Evolutionary conservation across 2,888 invertebrate species (phyloP).

Genomic region (Epistrophe eligans): DNA sequence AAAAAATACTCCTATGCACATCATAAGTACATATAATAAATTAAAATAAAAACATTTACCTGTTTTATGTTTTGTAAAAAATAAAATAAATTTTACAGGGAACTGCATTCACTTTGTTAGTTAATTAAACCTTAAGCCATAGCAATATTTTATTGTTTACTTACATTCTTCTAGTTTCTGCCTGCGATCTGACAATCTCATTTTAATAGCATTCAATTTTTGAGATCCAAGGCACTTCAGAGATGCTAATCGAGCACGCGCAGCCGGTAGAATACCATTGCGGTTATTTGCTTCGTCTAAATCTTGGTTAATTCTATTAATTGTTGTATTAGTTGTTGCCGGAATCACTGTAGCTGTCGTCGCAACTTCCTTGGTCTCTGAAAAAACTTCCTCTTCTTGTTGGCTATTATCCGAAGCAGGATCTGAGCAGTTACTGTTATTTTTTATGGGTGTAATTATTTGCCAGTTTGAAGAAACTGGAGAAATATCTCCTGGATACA

Average conservation of each 20-base stretch:
- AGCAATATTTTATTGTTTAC: slow-evolving; percentile 68
- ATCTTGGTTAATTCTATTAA: slow-evolving; percentile 63
- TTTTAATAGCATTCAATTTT: slow-evolving; percentile 87
- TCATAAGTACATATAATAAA: neutral
- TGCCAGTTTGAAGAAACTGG: slow-evolving; percentile 81
- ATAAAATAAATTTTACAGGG: neutral
- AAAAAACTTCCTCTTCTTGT: slow-evolving; percentile 81
- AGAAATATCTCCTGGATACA: slow-evolving; percentile 86
- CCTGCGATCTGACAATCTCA: slow-evolving; percentile 85
- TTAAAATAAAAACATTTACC: neutral
- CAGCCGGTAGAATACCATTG: slow-evolving; percentile 81
- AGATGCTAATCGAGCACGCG: slow-evolving; percentile 86
- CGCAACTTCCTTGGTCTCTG: slow-evolving; percentile 78
- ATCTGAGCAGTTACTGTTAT: slow-evolving; percentile 81
- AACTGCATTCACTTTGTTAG: slow-evolving; percentile 34
- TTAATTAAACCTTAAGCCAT: neutral
- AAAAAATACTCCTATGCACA: neutral
- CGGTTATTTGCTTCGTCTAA: slow-evolving; percentile 77
- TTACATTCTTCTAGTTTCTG: slow-evolving; percentile 83
- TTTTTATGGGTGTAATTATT: slow-evolving; percentile 82
- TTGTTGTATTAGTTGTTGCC: slow-evolving; percentile 38
- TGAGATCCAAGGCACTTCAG: slow-evolving; percentile 89
- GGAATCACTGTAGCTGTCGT: slow-evolving; percentile 46
- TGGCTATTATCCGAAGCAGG: slow-evolving; percentile 81
- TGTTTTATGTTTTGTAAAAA: neutral